These are phyloP conservation scores for Centrocercus urophasianus DNA, from an alignment of 2,113 vertebrate species.

Conservation along the genomic window DNA sequence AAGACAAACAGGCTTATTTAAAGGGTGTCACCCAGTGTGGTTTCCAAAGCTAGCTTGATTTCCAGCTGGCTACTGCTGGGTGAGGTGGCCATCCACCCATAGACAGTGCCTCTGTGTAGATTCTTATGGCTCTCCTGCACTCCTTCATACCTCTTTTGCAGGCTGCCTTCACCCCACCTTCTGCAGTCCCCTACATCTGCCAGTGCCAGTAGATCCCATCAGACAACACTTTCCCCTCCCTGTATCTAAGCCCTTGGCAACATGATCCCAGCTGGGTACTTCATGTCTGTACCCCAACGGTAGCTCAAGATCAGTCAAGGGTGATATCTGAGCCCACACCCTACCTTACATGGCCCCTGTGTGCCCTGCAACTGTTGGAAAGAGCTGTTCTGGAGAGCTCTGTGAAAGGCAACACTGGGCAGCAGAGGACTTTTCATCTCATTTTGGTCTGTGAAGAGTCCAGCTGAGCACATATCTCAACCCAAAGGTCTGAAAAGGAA, in stretches of 20 bases:
- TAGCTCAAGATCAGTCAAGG: slow-evolving; percentile 54
- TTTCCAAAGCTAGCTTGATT: neutral
- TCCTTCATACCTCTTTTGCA: neutral
- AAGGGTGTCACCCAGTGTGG: neutral
- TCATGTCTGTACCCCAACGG: neutral
- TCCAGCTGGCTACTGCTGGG: neutral
- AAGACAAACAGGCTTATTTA: neutral
- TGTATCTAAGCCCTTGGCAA: neutral
- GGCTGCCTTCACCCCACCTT: neutral
- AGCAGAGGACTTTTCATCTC: slow-evolving; percentile 29
- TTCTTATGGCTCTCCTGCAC: neutral
- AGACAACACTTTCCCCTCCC: neutral
- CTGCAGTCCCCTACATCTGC: neutral
- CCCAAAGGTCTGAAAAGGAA: neutral
- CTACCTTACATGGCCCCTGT: neutral
- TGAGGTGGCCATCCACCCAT: neutral
- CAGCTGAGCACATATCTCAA: neutral
- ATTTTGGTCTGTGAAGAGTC: neutral
- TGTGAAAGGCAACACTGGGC: slow-evolving; percentile 45
- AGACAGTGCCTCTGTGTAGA: neutral
- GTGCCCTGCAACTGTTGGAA: slow-evolving; percentile 35
- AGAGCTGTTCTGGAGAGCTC: neutral
- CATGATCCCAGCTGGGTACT: neutral
- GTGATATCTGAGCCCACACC: slow-evolving; percentile 48
- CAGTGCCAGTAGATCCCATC: neutral